These are phyloP conservation scores for Zygaena filipendulae DNA, from an alignment of 2,888 invertebrate genomes.

Conservation along the genomic window DNA sequence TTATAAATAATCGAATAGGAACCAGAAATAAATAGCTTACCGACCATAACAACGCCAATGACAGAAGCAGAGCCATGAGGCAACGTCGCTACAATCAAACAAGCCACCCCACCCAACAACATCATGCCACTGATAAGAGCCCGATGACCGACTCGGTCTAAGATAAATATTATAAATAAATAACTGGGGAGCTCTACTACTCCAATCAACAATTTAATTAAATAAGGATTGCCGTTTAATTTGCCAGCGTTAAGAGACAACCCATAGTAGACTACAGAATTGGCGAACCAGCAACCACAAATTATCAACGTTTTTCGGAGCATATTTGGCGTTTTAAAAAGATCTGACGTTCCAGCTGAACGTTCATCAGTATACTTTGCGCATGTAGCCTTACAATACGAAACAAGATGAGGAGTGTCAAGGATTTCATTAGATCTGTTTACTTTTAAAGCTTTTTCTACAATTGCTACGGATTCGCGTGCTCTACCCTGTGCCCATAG, in stretches of 20 bases:
- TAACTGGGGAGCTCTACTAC: constrained; percentile 87
- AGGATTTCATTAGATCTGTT: constrained; percentile 73
- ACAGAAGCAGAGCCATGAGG: constrained; percentile 71
- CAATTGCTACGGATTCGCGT: constrained; percentile 78
- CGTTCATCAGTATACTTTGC: constrained; percentile 51
- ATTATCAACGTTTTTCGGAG: constrained; percentile 82
- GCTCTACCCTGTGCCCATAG: constrained; percentile 85
- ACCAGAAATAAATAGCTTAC: constrained; percentile 85
- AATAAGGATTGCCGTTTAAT: constrained; percentile 82
- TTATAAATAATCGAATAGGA: constrained; percentile 89
- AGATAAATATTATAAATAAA: constrained; percentile 75
- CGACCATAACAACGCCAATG: constrained; percentile 77
- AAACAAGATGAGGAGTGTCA: constrained; percentile 73
- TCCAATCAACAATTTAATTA: constrained; percentile 81
- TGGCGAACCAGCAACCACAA: constrained; percentile 88
- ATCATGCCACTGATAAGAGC: constrained; percentile 81
- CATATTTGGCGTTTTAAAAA: constrained; percentile 83
- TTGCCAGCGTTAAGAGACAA: constrained; percentile 83
- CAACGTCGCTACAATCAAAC: constrained; percentile 77
- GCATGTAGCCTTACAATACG: constrained; percentile 67
- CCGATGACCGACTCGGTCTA: constrained; percentile 81
- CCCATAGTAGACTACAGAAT: constrained; percentile 87
- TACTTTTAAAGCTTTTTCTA: constrained; percentile 77
- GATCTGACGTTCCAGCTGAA: constrained; percentile 74
- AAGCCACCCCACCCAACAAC: constrained; percentile 82